A percentile compares a stretch with the other conserved stretches of the same genome.
Conservation (phyloP, 1,140 invertebrate genomes). For the Pogonus chalceus region DNA sequence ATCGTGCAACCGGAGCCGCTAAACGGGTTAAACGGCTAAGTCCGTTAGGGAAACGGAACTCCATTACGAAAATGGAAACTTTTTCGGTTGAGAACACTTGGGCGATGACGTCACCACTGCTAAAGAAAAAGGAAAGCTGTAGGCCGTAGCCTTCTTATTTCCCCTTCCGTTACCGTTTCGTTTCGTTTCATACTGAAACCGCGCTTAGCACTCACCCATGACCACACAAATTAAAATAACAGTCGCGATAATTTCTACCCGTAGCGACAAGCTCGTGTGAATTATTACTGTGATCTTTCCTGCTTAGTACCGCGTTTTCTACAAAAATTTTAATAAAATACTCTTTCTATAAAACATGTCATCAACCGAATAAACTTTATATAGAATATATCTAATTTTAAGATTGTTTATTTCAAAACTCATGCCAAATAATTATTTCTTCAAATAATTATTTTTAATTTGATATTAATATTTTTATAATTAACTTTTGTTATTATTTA, state of each 20-base stretch:
- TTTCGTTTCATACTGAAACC: not conserved
- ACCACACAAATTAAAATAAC: slow-evolving; percentile 6
- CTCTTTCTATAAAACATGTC: no score
- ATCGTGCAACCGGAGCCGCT: not conserved
- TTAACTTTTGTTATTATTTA: no score
- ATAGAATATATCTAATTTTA: no score
- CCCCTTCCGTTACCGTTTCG: not conserved
- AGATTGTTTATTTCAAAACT: no score
- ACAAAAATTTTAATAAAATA: no score
- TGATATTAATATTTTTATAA: no score
- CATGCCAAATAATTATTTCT: no score
- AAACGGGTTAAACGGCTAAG: slow-evolving; percentile 4
- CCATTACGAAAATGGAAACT: slow-evolving; percentile 7
- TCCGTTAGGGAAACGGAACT: slow-evolving; percentile 6
- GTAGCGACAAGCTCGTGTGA: not conserved
- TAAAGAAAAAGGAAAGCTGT: not conserved
- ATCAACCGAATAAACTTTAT: no score
- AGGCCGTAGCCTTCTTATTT: not conserved
- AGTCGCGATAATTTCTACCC: slow-evolving; percentile 2
- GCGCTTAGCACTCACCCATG: not conserved
- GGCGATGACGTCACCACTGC: not conserved
- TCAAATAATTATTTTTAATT: no score
- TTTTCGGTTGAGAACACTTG: slow-evolving; percentile 4
- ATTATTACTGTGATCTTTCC: not conserved
- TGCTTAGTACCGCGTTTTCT: not conserved